phyloP scores from a whole-genome alignment of 2,888 invertebrate species.

The Aplocera efformata region DNA sequence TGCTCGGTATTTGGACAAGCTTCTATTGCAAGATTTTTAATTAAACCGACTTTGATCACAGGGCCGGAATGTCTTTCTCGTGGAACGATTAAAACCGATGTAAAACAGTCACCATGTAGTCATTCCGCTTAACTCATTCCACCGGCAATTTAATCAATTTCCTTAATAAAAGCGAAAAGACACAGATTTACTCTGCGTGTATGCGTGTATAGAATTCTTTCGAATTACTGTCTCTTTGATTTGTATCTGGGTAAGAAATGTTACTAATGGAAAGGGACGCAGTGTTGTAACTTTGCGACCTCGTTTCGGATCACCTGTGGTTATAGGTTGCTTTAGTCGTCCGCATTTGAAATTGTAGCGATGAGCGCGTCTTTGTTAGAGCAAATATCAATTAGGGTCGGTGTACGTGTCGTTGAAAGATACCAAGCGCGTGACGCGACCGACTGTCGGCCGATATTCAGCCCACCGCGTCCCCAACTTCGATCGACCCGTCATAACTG shows the following conservation, averaged over 20 bases:
- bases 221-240: background rate
- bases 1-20: conserved; percentile 70
- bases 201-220: conserved; percentile 4
- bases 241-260: conserved; percentile 1
- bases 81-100: conserved; percentile 66
- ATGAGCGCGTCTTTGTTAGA: conserved; percentile 53
- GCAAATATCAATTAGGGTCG: conserved; percentile 68
- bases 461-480: conserved; percentile 10
- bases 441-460: conserved; percentile 8
- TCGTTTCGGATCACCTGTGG: conserved; percentile 11
- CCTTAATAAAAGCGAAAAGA: conserved; percentile 19
- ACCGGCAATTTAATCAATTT: conserved; percentile 36
- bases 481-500: conserved; percentile 31
- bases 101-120: conserved; percentile 56
- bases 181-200: conserved; percentile 5
- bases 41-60: conserved; percentile 75
- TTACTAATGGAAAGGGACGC: background rate
- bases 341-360: conserved; percentile 48
- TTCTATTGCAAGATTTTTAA: conserved; percentile 72
- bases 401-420: conserved; percentile 52
- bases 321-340: conserved; percentile 8
- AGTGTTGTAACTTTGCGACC: conserved; percentile 5
- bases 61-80: conserved; percentile 66
- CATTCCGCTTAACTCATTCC: conserved; percentile 42
- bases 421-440: conserved; percentile 39